phyloP scores from a whole-genome alignment of 1,140 invertebrate genomes.

The Bombus turneri region DNA sequence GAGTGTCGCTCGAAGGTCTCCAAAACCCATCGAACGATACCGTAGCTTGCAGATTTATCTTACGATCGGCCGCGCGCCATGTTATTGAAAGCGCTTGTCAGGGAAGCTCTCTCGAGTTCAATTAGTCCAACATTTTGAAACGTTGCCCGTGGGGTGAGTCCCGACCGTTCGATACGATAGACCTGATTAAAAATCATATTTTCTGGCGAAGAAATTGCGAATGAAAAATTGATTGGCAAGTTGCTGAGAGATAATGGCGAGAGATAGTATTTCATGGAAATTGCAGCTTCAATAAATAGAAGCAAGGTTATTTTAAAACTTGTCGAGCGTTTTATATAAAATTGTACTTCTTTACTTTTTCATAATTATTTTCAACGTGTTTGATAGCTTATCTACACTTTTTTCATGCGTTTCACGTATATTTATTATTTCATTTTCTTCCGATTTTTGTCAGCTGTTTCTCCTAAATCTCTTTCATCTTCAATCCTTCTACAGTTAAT shows the following conservation, averaged over 20 bases:
- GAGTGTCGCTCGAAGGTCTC: conserved; percentile 2
- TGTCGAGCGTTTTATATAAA: background rate
- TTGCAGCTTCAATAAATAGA: background rate
- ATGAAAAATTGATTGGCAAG: background rate
- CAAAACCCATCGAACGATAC: background rate
- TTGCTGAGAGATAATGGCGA: background rate
- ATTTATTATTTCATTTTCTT: background rate
- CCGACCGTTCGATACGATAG: background rate
- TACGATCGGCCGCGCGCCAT: background rate
- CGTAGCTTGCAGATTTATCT: conserved; percentile 22
- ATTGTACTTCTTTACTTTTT: background rate
- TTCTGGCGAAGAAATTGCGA: background rate
- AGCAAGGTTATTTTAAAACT: background rate
- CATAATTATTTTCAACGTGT: background rate
- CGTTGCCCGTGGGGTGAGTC: background rate
- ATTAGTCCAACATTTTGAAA: conserved; percentile 23
- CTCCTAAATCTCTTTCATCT: background rate
- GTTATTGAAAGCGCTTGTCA: conserved; percentile 26
- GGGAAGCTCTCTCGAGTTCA: background rate
- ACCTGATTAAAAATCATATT: background rate
- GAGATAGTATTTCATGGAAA: background rate
- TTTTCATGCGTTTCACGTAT: background rate
- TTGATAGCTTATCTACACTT: no score
- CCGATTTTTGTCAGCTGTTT: background rate
- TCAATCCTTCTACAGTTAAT: background rate